Evolutionary conservation across 1,140 invertebrate genomes (phyloP), one percentile per base, ranked within the genome.

Genomic region (Drosophila micromelanica): DNA sequence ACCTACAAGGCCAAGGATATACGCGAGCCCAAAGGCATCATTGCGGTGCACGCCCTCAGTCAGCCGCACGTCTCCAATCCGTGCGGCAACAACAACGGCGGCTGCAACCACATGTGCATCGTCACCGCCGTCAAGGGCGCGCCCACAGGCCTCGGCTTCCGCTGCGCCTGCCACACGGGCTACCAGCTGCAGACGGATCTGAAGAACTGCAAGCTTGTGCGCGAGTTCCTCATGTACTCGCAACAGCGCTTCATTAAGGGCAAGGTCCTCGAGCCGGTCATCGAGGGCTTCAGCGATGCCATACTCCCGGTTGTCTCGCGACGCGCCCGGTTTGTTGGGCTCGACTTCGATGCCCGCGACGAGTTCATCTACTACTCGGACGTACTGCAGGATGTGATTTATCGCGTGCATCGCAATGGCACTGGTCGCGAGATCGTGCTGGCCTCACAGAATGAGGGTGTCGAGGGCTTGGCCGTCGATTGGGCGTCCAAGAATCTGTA

Each of bases 401-500:
- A 98, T 91, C 94, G 98, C 48, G 96, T 98, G 0, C 96, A 97
- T 77, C 94, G 96, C 65, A 98, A 98, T 92, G 97, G 97, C 61
- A 97, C 97, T 0, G 95, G 96, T 0, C 94, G 96, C 7, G 97
- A 98, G 92, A 98, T 98, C 54, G 97, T 99, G 0, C 90, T 99
- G 15, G 97, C 98, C 8, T 98, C 97, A 13, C 98, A 99, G 91
- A 99, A 99, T 86, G 98, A 99, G 93, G 98, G 98, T 0, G 98
- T 99, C 0, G 98, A 99, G 93, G 98, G 98, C 4, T 93, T 99
- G 38, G 98, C 98, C 1, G 96, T 99, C 0, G 99, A 99, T 91
- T 99, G 98, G 98, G 96, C 97, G 0, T 96, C 98, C 0, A 98
- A 99, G 90, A 99, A 99, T 92, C 93, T 99, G 0, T 99, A 99